Evolutionary conservation across 2,888 invertebrate genomes (phyloP).

Genomic region (Athrips mouffetella): DNA sequence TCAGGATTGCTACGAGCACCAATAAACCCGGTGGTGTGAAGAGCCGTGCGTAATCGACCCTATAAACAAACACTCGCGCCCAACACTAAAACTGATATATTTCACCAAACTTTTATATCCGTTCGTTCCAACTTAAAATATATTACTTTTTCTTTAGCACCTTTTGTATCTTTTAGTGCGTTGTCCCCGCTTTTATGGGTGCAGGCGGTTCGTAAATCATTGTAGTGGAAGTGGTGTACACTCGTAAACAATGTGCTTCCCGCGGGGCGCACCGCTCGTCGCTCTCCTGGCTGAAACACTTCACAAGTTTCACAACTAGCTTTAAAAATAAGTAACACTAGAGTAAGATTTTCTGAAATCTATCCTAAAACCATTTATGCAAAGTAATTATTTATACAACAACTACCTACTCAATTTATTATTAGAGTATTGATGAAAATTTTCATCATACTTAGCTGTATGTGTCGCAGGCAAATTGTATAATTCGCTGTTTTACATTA

Average conservation of each 20-base stretch:
- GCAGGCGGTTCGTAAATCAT: conserved; percentile 75
- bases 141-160: conserved; percentile 77
- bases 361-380: no score
- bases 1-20: conserved; percentile 28
- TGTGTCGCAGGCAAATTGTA: no score
- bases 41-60: conserved; percentile 68
- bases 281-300: conserved; percentile 2
- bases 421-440: no score
- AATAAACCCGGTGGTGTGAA: conserved; percentile 45
- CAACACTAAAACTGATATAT: conserved; percentile 75
- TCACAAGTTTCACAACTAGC: background rate
- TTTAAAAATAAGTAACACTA: background rate
- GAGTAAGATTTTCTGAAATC: no score
- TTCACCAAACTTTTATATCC: conserved; percentile 75
- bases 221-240: conserved; percentile 72
- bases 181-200: conserved; percentile 74
- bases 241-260: conserved; percentile 68
- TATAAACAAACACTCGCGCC: conserved; percentile 72
- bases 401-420: no score
- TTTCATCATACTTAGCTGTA: no score
- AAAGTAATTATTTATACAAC: no score
- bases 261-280: conserved; percentile 40
- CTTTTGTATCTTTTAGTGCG: conserved; percentile 77
- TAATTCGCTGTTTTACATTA: no score
- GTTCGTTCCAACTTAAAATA: conserved; percentile 72